These are phyloP conservation scores for Grapholita molesta DNA, from an alignment of 1,140 invertebrate species.

Conservation along the genomic window DNA sequence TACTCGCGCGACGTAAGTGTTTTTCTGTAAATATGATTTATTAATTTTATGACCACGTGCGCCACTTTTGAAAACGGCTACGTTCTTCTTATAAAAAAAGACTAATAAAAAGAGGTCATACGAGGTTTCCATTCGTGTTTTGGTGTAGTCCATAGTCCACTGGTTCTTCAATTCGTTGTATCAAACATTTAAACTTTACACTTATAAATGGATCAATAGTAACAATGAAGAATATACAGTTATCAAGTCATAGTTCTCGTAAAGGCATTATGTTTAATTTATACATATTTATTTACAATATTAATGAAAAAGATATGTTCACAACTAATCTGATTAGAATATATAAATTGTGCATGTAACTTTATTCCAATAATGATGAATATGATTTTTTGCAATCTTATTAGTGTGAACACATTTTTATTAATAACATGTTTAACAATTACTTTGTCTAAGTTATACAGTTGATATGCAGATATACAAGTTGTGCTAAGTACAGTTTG, in stretches of 20 bases:
- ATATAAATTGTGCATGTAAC: neutral
- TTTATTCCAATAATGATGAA: neutral
- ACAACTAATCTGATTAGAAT: neutral
- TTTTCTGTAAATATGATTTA: no score
- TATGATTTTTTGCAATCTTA: neutral
- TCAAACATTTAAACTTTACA: neutral
- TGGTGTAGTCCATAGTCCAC: neutral
- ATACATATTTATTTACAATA: conserved; percentile 8
- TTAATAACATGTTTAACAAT: conserved; percentile 43
- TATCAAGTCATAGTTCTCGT: neutral
- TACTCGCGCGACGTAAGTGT: no score
- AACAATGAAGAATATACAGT: conserved; percentile 3
- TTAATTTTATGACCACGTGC: no score
- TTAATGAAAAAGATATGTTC: neutral
- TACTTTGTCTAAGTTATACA: conserved; percentile 51
- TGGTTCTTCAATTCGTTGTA: neutral
- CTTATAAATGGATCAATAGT: neutral
- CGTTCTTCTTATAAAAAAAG: no score
- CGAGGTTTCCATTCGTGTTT: neutral
- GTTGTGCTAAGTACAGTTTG: conserved; percentile 58
- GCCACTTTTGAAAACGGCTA: no score
- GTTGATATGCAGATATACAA: conserved; percentile 72
- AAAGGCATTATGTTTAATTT: conserved; percentile 7
- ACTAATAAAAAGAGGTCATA: neutral
- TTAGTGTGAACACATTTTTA: conserved; percentile 35